A percentile compares a stretch with the other conserved stretches of the same genome.
These are phyloP conservation scores for Sebastes steindachneri DNA, from an alignment of 2,797 vertebrate species.

Conservation along the genomic window DNA sequence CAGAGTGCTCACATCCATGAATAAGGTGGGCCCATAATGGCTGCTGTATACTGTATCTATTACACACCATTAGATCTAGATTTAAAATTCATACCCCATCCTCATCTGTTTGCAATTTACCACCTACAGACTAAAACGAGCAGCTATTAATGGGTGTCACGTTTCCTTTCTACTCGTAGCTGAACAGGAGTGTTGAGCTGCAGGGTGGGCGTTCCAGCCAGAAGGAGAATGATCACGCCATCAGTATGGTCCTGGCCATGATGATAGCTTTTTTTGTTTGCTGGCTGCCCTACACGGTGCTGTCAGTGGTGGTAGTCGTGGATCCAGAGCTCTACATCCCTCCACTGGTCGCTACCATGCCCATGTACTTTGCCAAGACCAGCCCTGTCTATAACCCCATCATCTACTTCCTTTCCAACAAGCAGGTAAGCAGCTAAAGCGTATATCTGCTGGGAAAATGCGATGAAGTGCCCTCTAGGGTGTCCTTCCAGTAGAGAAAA, in stretches of 20 bases:
- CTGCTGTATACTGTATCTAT: constrained; percentile 11
- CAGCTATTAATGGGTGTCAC: constrained; percentile 25
- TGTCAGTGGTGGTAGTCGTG: constrained; percentile 81
- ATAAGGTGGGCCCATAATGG: constrained; percentile 62
- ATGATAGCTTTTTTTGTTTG: constrained; percentile 80
- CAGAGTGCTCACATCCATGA: constrained; percentile 70
- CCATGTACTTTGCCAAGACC: constrained; percentile 85
- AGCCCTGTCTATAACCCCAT: constrained; percentile 84
- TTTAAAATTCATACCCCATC: constrained; percentile 6
- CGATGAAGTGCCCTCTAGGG: too few relatives aligned
- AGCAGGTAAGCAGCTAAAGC: constrained; percentile 69
- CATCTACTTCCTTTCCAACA: constrained; percentile 85
- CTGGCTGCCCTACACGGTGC: constrained; percentile 83
- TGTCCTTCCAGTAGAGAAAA: too few relatives aligned
- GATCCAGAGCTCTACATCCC: constrained; percentile 78
- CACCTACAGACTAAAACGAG: constrained; percentile 1
- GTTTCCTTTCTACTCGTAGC: constrained; percentile 54
- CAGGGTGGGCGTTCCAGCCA: constrained; percentile 76
- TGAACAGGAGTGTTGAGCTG: constrained; percentile 83
- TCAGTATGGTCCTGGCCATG: constrained; percentile 82
- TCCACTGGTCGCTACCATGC: constrained; percentile 82
- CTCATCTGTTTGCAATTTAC: constrained; percentile 12
- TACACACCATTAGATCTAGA: not conserved
- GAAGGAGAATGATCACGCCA: constrained; percentile 77
- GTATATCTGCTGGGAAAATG: not conserved